Conservation (phyloP, 1,140 invertebrate species). For the Drosophila simulans region DNA sequence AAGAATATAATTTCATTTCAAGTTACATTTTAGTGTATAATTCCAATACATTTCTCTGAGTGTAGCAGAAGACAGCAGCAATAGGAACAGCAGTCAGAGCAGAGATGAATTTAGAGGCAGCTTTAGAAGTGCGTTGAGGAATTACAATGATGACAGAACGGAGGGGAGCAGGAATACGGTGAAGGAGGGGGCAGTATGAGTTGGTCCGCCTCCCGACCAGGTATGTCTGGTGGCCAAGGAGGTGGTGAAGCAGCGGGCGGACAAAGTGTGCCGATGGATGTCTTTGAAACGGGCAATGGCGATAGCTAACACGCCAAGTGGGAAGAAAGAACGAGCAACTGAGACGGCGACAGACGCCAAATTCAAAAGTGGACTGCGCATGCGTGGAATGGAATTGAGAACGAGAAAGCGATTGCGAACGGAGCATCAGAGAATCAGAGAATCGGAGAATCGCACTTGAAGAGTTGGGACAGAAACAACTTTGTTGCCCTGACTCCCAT, state of each 20-base stretch:
- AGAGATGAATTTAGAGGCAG: conserved; percentile 22
- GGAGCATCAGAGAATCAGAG: not conserved
- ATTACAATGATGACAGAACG: conserved; percentile 64
- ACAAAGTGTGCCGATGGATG: conserved; percentile 65
- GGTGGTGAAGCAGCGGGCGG: not conserved
- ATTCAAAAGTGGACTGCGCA: conserved; percentile 77
- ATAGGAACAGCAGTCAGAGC: conserved; percentile 14
- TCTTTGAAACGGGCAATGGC: conserved; percentile 59
- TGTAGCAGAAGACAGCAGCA: conserved; percentile 24
- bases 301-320: conserved; percentile 76
- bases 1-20: too few species aligned
- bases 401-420: conserved; percentile 21
- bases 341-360: conserved; percentile 64
- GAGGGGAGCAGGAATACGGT: conserved; percentile 1
- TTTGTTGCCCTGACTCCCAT: conserved; percentile 48
- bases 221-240: not conserved
- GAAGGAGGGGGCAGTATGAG: not conserved
- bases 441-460: conserved; percentile 2
- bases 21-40: too few species aligned
- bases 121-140: conserved; percentile 61
- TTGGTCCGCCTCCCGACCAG: not conserved
- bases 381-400: conserved; percentile 76
- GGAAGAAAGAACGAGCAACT: conserved; percentile 34
- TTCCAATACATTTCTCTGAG: not conserved
- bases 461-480: conserved; percentile 24